Evolutionary conservation across 92 coral and sea anemone genomes (phyloP), one percentile per base, ranked within the genome.

Genomic region (Porites lobata): DNA sequence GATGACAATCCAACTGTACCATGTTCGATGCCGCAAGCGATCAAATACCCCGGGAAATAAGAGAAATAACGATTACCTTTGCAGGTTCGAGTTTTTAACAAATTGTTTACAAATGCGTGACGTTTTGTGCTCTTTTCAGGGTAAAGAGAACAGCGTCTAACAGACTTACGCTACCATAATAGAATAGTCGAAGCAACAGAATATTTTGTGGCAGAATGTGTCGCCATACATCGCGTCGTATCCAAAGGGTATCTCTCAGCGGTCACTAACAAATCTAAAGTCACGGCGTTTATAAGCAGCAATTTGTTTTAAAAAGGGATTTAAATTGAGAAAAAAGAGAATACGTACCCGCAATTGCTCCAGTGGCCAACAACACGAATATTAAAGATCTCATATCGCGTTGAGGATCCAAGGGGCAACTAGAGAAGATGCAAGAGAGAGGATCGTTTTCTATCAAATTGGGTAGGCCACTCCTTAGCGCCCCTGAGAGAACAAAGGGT

Each of bases 291-390:
- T 6, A 38, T 53, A 7, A 17, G 1, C 21, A 21, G 22, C 32
- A 51, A 18, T 65, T 20, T 2, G 65, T 18, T 24, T 29, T 14
- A 22, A 29, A 70, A 69, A 69, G 9, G 38, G 81, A 22, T 3
- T 43, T 50, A 62, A 26, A 13, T 9, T 54, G 15, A 13, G 11
- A 13, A 54, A 54, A 54, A 54, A 54, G 11, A 38, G 26, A 43
- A 12, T 87, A 92, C 98, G 24, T 89, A 98, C 99, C 99, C 89
- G 98, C 98, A 26, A 98, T 22, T 84, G 96, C 96, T 80, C 98
- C 99, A 50, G 95, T 90, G 94, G 98, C 98, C 96, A 98, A 94
- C 98, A 98, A 90, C 95, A 94, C 92, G 86, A 92, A 76, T 38
- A 95, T 68, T 19, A 93, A 86, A 69, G 88, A 77, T 80, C 85